phyloP scores from a whole-genome alignment of 2,888 invertebrate genomes.

The Pocota personata region DNA sequence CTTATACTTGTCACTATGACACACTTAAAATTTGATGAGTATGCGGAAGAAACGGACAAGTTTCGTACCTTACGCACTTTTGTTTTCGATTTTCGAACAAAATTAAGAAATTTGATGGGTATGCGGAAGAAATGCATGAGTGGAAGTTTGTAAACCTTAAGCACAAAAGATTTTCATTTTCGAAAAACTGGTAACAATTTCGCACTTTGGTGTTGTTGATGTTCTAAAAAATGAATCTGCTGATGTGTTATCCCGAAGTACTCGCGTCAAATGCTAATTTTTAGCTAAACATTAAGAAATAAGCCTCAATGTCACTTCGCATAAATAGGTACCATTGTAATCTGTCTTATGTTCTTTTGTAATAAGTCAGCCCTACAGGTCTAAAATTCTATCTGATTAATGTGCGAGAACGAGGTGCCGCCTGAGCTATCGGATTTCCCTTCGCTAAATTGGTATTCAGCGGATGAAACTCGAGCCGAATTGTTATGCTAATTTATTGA shows the following conservation, averaged over 20 bases:
- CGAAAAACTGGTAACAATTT: no score
- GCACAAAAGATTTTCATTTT: no score
- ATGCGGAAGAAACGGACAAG: not conserved
- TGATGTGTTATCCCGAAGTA: not conserved
- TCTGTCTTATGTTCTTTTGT: not conserved
- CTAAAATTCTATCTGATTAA: slow-evolving; percentile 13
- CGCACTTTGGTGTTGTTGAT: not conserved
- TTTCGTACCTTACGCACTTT: not conserved
- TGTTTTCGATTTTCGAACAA: not conserved
- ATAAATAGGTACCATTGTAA: not conserved
- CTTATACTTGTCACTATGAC: slow-evolving; percentile 12
- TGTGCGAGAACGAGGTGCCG: not conserved
- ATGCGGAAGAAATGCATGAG: no score
- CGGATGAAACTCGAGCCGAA: not conserved
- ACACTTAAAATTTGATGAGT: not conserved
- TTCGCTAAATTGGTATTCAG: slow-evolving; percentile 20
- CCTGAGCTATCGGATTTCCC: not conserved
- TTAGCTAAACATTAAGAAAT: slow-evolving; percentile 9
- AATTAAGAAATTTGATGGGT: no score
- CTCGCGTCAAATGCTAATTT: slow-evolving; percentile 7
- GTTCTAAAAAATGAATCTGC: not conserved
- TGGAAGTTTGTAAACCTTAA: not conserved
- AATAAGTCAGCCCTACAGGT: not conserved
- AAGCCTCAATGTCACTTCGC: not conserved
- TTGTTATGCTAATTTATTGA: slow-evolving; percentile 38